Evolutionary conservation across 2,888 invertebrate genomes (phyloP).

Genomic region (Lepidocyrtinus sp.): DNA sequence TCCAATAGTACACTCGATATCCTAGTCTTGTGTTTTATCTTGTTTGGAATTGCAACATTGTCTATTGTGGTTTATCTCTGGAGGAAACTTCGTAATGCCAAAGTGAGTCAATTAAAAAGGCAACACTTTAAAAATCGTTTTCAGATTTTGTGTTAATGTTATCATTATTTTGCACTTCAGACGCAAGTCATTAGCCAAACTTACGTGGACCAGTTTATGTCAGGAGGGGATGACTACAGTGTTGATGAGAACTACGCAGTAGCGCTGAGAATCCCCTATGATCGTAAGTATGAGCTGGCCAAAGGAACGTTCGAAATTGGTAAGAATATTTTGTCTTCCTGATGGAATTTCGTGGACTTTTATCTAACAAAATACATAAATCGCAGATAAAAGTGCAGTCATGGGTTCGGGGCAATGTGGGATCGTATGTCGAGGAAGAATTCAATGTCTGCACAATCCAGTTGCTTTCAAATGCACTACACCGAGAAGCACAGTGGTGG

Average conservation of each 20-base stretch:
- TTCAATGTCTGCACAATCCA: not conserved
- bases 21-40: too few relatives aligned
- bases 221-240: conserved; percentile 23
- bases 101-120: conserved; percentile 19
- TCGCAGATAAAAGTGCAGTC: conserved; percentile 28
- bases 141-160: too few relatives aligned
- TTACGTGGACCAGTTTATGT: conserved; percentile 37
- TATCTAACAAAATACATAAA: not conserved
- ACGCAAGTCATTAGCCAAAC: conserved; percentile 30
- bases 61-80: too few relatives aligned
- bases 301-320: conserved; percentile 40
- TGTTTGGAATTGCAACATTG: too few relatives aligned
- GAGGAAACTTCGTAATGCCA: conserved; percentile 13
- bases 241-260: conserved; percentile 39
- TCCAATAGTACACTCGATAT: too few relatives aligned
- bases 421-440: conserved; percentile 36
- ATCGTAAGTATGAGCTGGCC: conserved; percentile 36
- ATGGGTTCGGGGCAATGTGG: conserved; percentile 55
- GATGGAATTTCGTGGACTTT: too few relatives aligned
- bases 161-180: too few relatives aligned
- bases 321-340: conserved; percentile 16
- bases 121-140: too few relatives aligned
- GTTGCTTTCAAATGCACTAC: conserved; percentile 52
- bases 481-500: conserved; percentile 33
- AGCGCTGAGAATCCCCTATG: conserved; percentile 55